Evolutionary conservation across 2,888 invertebrate genomes (phyloP), one percentile per base, ranked within the genome.

Genomic region (Philonicus albiceps): DNA sequence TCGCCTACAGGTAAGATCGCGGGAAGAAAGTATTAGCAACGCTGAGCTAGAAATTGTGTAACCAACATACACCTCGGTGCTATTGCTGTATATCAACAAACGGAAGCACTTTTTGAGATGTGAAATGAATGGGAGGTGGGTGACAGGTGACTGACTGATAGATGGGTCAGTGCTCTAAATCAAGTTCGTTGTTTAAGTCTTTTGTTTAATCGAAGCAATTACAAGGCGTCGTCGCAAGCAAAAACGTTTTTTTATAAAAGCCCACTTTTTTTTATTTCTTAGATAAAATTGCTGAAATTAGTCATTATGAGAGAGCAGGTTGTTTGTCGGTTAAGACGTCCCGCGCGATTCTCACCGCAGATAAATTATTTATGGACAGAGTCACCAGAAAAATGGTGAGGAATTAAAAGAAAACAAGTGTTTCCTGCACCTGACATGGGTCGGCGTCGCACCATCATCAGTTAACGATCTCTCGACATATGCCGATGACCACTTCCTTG

Each of bases 181-280:
- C 84, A 76, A 76, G 87, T 87, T 87, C 43, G 76, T 87, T 72
- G 86, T 86, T 86, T 87, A 86, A 85, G 86, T 86, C 86, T 87
- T 87, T 87, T 64, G 87, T 86, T 87, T 86, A 74, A 11, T 31
- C 37, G 13, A 16, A n/a, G 27, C 30, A 19, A 4, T 64, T 64
- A 64, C 64, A 64, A 64, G 22, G 40, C 40, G 40, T 11, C 22
- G 27, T 3, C 64, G 49, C 49, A 1, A 64, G 64, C 64, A 64
- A 64, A 27, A 64, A 64, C 64, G 22, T 22, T 19, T 64, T 64
- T 3, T n/a, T n/a, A n/a, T n/a, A n/a, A 27, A 19, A 22, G 64
- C 49, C 22, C 64, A 3, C 7, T 27, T 64, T 22, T 55, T 55
- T n/a, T 55, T 55, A 3, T 64, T 37, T 37, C n/a, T n/a, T n/a